Evolutionary conservation across 1,140 invertebrate genomes (phyloP).

Genomic region (Carposina sasakii): DNA sequence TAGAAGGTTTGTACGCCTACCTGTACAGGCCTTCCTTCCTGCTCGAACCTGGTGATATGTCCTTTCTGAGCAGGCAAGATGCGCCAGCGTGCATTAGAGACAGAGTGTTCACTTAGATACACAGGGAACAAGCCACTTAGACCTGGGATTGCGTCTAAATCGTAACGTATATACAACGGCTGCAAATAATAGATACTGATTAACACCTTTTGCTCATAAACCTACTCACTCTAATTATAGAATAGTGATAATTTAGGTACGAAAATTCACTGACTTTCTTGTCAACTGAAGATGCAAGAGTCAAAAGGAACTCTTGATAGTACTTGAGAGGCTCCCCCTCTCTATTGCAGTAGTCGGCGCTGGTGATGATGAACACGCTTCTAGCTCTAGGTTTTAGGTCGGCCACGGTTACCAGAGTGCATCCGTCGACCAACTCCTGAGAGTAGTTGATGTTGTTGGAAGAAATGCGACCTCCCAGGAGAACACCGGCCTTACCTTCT

Average conservation of each 20-base stretch:
- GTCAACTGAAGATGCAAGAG: conserved; percentile 40
- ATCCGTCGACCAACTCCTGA: conserved; percentile 56
- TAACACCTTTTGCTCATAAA: neutral
- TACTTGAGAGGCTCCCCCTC: conserved; percentile 52
- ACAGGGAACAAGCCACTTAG: conserved; percentile 46
- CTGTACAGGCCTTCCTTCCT: conserved; percentile 42
- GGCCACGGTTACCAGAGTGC: conserved; percentile 38
- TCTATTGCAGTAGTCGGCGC: conserved; percentile 57
- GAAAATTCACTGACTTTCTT: conserved; percentile 39
- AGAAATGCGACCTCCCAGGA: conserved; percentile 53
- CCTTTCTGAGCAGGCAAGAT: conserved; percentile 42
- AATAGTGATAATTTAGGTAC: neutral
- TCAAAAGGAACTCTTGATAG: conserved; percentile 60
- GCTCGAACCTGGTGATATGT: conserved; percentile 53
- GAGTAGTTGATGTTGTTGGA: conserved; percentile 52
- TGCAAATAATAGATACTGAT: conserved; percentile 25
- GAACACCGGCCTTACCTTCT: conserved; percentile 46
- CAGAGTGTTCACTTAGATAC: conserved; percentile 53
- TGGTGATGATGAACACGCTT: conserved; percentile 52
- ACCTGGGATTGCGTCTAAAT: conserved; percentile 55
- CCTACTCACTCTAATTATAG: no score
- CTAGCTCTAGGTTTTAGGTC: conserved; percentile 36
- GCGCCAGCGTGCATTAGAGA: conserved; percentile 59
- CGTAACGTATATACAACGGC: conserved; percentile 58
- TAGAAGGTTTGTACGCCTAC: conserved; percentile 27